Conservation (phyloP, 2,888 invertebrate species). For the Drosophila eohydei region DNA sequence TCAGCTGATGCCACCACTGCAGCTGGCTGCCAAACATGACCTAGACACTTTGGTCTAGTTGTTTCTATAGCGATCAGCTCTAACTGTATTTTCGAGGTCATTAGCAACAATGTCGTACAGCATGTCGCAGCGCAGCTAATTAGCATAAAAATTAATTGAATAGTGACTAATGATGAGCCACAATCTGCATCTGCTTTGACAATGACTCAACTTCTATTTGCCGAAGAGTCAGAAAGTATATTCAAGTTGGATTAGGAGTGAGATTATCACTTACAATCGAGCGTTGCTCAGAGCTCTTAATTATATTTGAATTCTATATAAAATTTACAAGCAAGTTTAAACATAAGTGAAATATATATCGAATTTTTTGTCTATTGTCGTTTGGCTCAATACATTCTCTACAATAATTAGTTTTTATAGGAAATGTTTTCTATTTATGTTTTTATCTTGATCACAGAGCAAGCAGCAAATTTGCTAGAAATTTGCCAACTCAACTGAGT, state of each 20-base stretch:
- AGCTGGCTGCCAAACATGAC: constrained; percentile 59
- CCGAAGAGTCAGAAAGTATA: constrained; percentile 16
- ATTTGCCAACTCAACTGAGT: constrained; percentile 55
- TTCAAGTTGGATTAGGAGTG: constrained; percentile 8
- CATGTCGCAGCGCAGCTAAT: constrained; percentile 15
- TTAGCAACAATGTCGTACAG: not conserved
- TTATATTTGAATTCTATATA: too few relatives aligned
- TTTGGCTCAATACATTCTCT: not conserved
- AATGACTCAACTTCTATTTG: constrained; percentile 37
- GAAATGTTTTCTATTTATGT: not conserved
- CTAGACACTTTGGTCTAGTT: constrained; percentile 61
- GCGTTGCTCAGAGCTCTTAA: constrained; percentile 26
- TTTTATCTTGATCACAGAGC: constrained; percentile 17
- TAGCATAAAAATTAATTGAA: constrained; percentile 28
- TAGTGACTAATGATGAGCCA: constrained; percentile 45
- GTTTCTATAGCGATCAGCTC: constrained; percentile 28
- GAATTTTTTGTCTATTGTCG: not conserved
- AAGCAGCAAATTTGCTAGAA: constrained; percentile 24
- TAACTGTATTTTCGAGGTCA: constrained; percentile 41
- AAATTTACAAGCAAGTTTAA: too few relatives aligned
- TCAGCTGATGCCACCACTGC: constrained; percentile 37
- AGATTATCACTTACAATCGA: constrained; percentile 5
- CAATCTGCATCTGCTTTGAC: constrained; percentile 1
- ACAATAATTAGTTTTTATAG: constrained; percentile 1
- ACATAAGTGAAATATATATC: too few relatives aligned